These are phyloP conservation scores for Cantharis lateralis DNA, from an alignment of 2,888 invertebrate genomes.

Conservation along the genomic window DNA sequence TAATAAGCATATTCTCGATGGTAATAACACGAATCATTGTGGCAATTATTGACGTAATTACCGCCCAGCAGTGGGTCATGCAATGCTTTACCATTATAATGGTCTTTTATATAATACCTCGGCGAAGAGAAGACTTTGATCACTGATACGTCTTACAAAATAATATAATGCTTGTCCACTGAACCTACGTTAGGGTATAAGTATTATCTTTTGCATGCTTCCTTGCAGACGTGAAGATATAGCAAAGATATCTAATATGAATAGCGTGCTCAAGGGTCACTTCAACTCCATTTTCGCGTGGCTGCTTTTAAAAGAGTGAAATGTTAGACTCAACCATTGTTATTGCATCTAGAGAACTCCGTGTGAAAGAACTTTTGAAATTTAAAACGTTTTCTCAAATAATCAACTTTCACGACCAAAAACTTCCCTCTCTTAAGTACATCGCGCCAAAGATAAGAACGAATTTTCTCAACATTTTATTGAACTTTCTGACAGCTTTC, in stretches of 20 bases:
- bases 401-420: neutral
- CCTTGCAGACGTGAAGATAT: conserved; percentile 12
- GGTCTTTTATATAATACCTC: neutral
- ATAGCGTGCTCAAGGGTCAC: conserved; percentile 17
- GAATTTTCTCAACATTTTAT: neutral
- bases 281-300: conserved; percentile 18
- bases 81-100: neutral
- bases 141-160: conserved; percentile 7
- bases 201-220: conserved; percentile 14
- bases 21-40: conserved; percentile 15
- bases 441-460: neutral
- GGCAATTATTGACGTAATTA: conserved; percentile 16
- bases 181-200: conserved; percentile 1
- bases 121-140: conserved; percentile 11
- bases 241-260: conserved; percentile 13
- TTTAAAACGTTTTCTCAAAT: conserved; percentile 12
- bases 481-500: conserved; percentile 1
- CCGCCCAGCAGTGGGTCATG: conserved; percentile 22
- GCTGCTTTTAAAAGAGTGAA: conserved; percentile 18
- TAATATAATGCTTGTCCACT: conserved; percentile 10
- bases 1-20: conserved; percentile 6
- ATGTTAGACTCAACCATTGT: conserved; percentile 12
- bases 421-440: neutral
- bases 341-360: conserved; percentile 6
- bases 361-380: neutral